Conservation (phyloP, 2,888 invertebrate species). For the Caenorhabditis wallacei region DNA sequence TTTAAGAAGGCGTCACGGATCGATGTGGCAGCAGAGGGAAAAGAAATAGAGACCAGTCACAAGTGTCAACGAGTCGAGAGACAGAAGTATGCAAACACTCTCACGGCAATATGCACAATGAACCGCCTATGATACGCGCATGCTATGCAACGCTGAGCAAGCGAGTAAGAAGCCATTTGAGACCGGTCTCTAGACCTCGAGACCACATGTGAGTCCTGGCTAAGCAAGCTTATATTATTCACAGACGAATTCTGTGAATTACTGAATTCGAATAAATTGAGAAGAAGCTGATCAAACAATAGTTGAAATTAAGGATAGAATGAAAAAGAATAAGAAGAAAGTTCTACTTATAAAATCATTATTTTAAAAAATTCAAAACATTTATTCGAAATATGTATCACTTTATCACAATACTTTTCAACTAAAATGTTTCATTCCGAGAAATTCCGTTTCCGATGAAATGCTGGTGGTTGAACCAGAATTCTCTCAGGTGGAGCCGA, state of each 20-base stretch:
- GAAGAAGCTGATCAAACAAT: no score
- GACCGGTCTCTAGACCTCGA: no score
- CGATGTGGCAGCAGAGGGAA: conserved; percentile 12
- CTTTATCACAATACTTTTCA: no score
- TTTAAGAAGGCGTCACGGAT: neutral
- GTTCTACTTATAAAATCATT: neutral
- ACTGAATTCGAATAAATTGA: no score
- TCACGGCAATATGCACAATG: conserved; percentile 32
- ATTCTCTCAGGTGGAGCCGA: conserved; percentile 57
- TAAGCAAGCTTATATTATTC: no score
- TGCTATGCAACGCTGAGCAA: neutral
- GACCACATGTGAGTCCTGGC: no score
- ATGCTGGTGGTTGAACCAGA: neutral
- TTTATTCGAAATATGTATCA: no score
- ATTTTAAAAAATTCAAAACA: neutral
- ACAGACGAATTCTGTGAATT: no score
- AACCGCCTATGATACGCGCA: conserved; percentile 37
- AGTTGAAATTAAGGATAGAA: neutral
- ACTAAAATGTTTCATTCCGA: conserved; percentile 55
- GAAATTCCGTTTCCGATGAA: conserved; percentile 4
- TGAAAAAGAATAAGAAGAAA: neutral
- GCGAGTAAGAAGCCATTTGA: no score
- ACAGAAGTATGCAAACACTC: conserved; percentile 49
- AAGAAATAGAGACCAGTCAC: conserved; percentile 41
- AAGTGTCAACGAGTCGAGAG: conserved; percentile 30